Evolutionary conservation across 2,797 vertebrate species (phyloP).

Genomic region (Valencia hispanica): DNA sequence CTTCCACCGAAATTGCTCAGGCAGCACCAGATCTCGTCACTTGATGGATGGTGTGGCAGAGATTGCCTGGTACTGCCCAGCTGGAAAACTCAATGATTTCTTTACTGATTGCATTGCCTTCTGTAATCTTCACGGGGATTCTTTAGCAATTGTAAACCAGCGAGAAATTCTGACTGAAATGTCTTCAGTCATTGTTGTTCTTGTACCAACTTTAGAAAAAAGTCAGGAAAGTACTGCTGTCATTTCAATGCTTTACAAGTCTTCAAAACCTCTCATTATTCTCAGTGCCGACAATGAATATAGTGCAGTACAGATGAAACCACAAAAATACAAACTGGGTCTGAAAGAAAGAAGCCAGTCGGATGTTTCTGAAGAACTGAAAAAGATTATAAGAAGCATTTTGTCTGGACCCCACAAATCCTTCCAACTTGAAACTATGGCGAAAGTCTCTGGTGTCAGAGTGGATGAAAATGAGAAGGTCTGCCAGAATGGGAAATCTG

Average conservation of each 20-base stretch:
- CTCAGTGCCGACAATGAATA: conserved; percentile 65
- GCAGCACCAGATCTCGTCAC: conserved; percentile 64
- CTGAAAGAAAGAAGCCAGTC: conserved; percentile 73
- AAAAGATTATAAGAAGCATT: conserved; percentile 30
- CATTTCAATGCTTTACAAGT: conserved; percentile 36
- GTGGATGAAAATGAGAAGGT: conserved; percentile 68
- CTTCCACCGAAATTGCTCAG: conserved; percentile 68
- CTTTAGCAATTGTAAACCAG: conserved; percentile 67
- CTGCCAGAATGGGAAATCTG: conserved; percentile 67
- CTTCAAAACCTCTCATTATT: conserved; percentile 67
- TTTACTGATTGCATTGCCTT: conserved; percentile 68
- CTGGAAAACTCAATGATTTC: conserved; percentile 55
- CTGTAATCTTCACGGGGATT: conserved; percentile 67
- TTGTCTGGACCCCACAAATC: conserved; percentile 24
- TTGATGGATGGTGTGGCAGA: conserved; percentile 78
- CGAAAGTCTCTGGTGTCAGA: conserved; percentile 43
- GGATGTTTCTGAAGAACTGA: conserved; percentile 65
- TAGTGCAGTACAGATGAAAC: fast-evolving
- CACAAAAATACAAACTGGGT: conserved; percentile 61
- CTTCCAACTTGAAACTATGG: conserved; percentile 62
- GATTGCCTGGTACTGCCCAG: conserved; percentile 79
- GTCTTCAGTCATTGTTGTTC: conserved; percentile 70
- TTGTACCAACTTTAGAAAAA: conserved; percentile 55
- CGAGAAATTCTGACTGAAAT: conserved; percentile 64
- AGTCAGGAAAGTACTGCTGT: conserved; percentile 14